phyloP scores from a whole-genome alignment of 2,888 invertebrate species.

The Aspidapion aeneum region DNA sequence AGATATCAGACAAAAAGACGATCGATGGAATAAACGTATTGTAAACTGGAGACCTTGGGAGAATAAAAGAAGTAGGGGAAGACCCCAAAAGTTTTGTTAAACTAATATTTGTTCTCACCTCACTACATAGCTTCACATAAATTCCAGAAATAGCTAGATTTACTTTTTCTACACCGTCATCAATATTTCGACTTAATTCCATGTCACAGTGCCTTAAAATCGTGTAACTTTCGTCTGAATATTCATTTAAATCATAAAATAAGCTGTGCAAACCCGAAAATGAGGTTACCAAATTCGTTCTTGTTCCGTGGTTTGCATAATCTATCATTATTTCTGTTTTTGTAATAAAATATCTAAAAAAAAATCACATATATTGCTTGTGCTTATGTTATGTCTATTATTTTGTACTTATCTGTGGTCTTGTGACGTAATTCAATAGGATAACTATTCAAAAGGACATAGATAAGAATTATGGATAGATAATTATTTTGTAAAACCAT shows the following conservation, averaged over 20 bases:
- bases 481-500: too few species aligned
- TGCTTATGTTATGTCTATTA: not conserved
- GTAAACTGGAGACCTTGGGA: too few species aligned
- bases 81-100: not conserved
- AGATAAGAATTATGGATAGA: not conserved
- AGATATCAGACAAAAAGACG: too few species aligned
- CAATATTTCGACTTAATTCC: slow-evolving; percentile 61
- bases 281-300: slow-evolving; percentile 60
- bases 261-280: slow-evolving; percentile 57
- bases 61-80: too few species aligned
- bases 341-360: slow-evolving; percentile 50
- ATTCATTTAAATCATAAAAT: slow-evolving; percentile 42
- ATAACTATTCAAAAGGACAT: not conserved
- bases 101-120: slow-evolving; percentile 45
- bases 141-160: slow-evolving; percentile 64
- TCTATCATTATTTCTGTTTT: slow-evolving; percentile 68
- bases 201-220: slow-evolving; percentile 68
- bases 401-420: too few species aligned
- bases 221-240: slow-evolving; percentile 51
- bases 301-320: slow-evolving; percentile 63
- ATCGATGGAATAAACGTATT: too few species aligned
- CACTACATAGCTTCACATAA: slow-evolving; percentile 68
- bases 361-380: slow-evolving; percentile 1
- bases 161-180: slow-evolving; percentile 65
- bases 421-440: too few species aligned